Evolutionary conservation across 1,140 invertebrate genomes (phyloP).

Genomic region (Notospermus geniculatus): DNA sequence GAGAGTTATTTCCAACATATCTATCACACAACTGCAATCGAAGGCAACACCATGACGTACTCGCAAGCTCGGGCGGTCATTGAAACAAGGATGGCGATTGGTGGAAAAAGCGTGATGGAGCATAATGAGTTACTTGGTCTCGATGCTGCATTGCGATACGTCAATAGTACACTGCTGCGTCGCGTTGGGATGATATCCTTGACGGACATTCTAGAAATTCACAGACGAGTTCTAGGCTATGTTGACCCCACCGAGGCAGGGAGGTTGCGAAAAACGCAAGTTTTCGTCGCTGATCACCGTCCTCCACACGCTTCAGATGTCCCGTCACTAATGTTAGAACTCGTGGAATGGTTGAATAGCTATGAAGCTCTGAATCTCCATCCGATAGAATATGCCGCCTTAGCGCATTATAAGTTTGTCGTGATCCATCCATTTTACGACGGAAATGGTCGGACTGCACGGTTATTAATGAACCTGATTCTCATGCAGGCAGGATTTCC

Average conservation of each 20-base stretch:
- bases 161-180: constrained; percentile 82
- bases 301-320: constrained; percentile 82
- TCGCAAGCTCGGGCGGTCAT: constrained; percentile 87
- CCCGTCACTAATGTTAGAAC: constrained; percentile 78
- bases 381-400: constrained; percentile 75
- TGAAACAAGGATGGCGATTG: constrained; percentile 88
- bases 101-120: constrained; percentile 91
- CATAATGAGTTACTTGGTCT: constrained; percentile 82
- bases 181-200: constrained; percentile 69
- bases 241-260: constrained; percentile 67
- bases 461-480: constrained; percentile 93
- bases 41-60: constrained; percentile 96
- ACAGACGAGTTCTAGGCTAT: constrained; percentile 87
- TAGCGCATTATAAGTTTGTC: constrained; percentile 95
- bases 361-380: constrained; percentile 73
- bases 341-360: constrained; percentile 84
- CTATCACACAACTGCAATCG: constrained; percentile 95
- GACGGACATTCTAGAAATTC: constrained; percentile 89
- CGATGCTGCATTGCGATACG: constrained; percentile 92
- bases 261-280: constrained; percentile 59
- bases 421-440: constrained; percentile 76
- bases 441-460: constrained; percentile 91
- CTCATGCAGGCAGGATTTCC: constrained; percentile 98
- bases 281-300: constrained; percentile 88
- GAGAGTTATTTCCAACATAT: constrained; percentile 95